phyloP scores from a whole-genome alignment of 1,140 invertebrate species.

The Conus betulinus region DNA sequence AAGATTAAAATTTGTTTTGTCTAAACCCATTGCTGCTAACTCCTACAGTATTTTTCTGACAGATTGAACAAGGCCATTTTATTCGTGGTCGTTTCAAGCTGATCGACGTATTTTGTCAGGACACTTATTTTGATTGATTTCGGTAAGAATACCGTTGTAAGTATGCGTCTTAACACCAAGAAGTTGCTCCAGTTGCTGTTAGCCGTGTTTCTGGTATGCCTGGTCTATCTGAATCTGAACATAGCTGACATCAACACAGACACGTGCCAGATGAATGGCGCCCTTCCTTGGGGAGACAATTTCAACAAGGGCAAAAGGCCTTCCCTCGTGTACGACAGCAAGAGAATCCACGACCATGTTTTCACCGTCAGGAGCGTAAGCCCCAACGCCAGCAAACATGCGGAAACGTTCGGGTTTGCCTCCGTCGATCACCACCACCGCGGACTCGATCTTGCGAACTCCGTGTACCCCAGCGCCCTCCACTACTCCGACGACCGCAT shows the following conservation, averaged over 20 bases:
- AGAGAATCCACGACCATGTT: slow-evolving; percentile 47
- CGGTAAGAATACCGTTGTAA: background rate
- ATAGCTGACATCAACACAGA: slow-evolving; percentile 33
- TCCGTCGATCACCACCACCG: background rate
- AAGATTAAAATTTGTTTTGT: too few relatives aligned
- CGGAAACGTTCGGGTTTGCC: too few relatives aligned
- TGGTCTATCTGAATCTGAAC: slow-evolving; percentile 54
- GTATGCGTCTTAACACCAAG: slow-evolving; percentile 41
- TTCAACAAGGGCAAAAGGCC: slow-evolving; percentile 23
- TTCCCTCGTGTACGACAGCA: background rate
- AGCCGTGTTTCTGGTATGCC: slow-evolving; percentile 28
- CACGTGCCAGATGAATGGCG: slow-evolving; percentile 20
- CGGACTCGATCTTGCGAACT: background rate
- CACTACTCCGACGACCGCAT: slow-evolving; percentile 59
- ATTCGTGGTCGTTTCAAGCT: too few relatives aligned
- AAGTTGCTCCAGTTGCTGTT: slow-evolving; percentile 37
- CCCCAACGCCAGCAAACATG: background rate
- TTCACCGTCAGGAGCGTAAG: background rate
- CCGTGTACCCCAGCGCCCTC: slow-evolving; percentile 51
- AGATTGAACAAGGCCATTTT: too few relatives aligned
- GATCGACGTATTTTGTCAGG: too few relatives aligned
- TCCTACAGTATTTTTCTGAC: too few relatives aligned
- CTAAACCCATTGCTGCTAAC: too few relatives aligned
- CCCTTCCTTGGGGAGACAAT: slow-evolving; percentile 14
- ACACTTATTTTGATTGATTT: too few relatives aligned